Evolutionary conservation across 2,113 vertebrate species (phyloP), one percentile per base, ranked within the genome.

Genomic region (Phodopus roborovskii): DNA sequence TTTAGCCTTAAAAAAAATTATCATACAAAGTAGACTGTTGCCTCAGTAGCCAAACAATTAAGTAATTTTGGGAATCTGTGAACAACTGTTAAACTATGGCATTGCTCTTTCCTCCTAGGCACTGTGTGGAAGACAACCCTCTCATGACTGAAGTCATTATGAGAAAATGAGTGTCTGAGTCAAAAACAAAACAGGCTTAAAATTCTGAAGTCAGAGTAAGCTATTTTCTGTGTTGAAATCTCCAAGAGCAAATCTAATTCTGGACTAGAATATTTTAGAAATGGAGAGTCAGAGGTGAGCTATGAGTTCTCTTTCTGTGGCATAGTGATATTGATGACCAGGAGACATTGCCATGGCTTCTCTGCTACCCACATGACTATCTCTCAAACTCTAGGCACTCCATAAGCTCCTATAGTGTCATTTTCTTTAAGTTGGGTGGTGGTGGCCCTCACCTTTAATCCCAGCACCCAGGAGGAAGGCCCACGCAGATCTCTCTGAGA

Each of bases 351-450:
- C 94, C 84, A 98, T 94, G 93, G 62, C 95, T 74, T 91, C 13
- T 94, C 90, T 64, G 94, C 94, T 56, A 36, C 90, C 94, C 96
- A 71, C 28, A 48, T 83, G 94, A 28, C 83, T 84, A 85, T 77
- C 95, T 97, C 91, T 97, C 96, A 98, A 98, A 97, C 89, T 94
- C 87, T 89, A 98, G 97, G 66, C 0, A 90, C 90, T 88, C 86
- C 96, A 97, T 97, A 98, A 98, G 98, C 97, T 98, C 94, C 98
- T 97, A 95, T 98, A 91, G 91, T n/a, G 93, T 90, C 88, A 64
- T 97, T 97, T 97, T 0, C 0, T 97, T 58, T 82, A 60, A 82
- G 22, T 36, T 60, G 6, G 22, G 3, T n/a, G 53, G 17, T 79
- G 77, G 20, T 82, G 56, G n/a, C 56, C 7, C 56, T 39, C 22